These are phyloP conservation scores for Calameuta idolon DNA, from an alignment of 2,888 invertebrate genomes.

Conservation along the genomic window DNA sequence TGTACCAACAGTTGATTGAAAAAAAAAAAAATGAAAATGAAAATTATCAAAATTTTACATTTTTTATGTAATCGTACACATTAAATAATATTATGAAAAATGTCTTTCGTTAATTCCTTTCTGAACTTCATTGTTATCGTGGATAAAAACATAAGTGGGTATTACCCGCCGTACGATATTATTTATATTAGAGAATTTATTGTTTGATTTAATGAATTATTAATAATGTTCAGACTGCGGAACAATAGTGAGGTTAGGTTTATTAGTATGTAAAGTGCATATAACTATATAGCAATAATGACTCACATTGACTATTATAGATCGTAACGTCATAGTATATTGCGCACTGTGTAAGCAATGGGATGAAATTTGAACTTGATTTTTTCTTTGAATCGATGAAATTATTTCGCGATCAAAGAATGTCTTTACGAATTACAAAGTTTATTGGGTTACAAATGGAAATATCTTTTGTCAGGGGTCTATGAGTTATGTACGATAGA, in stretches of 20 bases:
- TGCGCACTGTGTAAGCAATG: background rate
- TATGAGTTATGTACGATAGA: background rate
- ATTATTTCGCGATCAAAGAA: background rate
- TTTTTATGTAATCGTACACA: background rate
- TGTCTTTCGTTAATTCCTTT: background rate
- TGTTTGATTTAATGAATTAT: background rate
- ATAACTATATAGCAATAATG: background rate
- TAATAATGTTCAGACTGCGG: background rate
- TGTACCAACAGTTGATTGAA: conserved; percentile 1
- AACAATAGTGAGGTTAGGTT: background rate
- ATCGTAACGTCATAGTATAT: background rate
- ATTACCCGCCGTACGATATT: background rate
- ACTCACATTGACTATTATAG: background rate
- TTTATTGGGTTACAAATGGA: background rate
- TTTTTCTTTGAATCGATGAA: background rate
- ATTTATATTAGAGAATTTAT: background rate
- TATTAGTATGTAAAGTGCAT: background rate
- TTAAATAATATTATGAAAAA: background rate
- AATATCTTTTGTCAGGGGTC: background rate
- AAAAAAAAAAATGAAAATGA: too few species aligned
- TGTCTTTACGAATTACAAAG: background rate
- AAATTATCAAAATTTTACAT: background rate
- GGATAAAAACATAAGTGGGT: background rate
- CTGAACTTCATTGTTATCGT: background rate
- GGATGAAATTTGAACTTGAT: background rate